Evolutionary conservation across 1,140 invertebrate genomes (phyloP).

Genomic region (Zaprionus inermis): DNA sequence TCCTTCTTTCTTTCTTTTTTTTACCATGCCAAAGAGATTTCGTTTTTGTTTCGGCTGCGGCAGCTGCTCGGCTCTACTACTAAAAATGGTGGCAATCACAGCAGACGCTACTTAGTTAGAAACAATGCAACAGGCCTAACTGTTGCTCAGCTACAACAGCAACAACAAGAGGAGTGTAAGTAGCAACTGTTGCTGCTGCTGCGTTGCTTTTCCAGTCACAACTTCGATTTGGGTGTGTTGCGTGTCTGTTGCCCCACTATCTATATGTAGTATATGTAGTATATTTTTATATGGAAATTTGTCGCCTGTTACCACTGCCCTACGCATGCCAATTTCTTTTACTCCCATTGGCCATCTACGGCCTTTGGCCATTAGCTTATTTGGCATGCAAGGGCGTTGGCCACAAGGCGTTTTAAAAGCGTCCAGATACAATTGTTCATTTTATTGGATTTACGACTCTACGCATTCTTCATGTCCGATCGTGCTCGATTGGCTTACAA

Average conservation of each 20-base stretch:
- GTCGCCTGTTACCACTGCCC: slow-evolving; percentile 9
- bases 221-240: slow-evolving; percentile 27
- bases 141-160: slow-evolving; percentile 28
- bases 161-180: background rate
- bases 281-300: slow-evolving; percentile 4
- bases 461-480: slow-evolving; percentile 36
- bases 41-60: slow-evolving; percentile 59
- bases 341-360: slow-evolving; percentile 4
- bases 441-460: slow-evolving; percentile 57
- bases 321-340: slow-evolving; percentile 30
- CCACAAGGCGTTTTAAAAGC: slow-evolving; percentile 64
- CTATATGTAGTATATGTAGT: background rate
- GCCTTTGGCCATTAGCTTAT: slow-evolving; percentile 31
- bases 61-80: slow-evolving; percentile 48
- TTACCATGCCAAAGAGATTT: slow-evolving; percentile 75
- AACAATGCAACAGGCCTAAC: slow-evolving; percentile 14
- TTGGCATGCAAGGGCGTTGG: slow-evolving; percentile 45
- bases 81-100: slow-evolving; percentile 74
- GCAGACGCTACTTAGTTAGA: slow-evolving; percentile 46
- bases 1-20: slow-evolving; percentile 37
- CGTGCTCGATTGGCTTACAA: slow-evolving; percentile 19
- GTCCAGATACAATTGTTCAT: slow-evolving; percentile 51
- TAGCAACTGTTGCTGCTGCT: slow-evolving; percentile 7
- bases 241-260: background rate
- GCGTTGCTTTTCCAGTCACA: slow-evolving; percentile 1